These are phyloP conservation scores for Bibio marci DNA, from an alignment of 2,888 invertebrate species.

Conservation along the genomic window DNA sequence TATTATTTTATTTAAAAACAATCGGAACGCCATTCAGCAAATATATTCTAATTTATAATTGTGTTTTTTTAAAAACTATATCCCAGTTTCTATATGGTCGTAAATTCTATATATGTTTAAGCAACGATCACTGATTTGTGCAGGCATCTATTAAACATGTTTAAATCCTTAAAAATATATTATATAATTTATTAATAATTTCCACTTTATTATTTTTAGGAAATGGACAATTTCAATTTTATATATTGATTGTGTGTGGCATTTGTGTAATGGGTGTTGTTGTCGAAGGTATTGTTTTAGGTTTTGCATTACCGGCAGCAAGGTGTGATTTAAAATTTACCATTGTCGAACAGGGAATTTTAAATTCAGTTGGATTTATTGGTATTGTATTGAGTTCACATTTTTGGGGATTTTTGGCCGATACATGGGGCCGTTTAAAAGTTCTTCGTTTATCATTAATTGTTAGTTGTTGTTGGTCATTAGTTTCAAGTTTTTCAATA, in stretches of 20 bases:
- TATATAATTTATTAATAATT: too few species aligned
- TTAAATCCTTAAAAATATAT: too few species aligned
- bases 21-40: too few species aligned
- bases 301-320: constrained; percentile 46
- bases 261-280: constrained; percentile 47
- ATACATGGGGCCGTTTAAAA: constrained; percentile 49
- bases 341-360: constrained; percentile 40
- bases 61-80: too few species aligned
- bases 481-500: constrained; percentile 41
- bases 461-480: constrained; percentile 34
- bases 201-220: constrained; percentile 26
- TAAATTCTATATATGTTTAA: too few species aligned
- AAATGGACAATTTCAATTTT: constrained; percentile 43
- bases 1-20: too few species aligned
- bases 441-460: constrained; percentile 35
- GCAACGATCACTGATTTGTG: too few species aligned
- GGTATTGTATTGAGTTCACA: constrained; percentile 58
- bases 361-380: constrained; percentile 46
- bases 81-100: too few species aligned
- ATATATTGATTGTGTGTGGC: constrained; percentile 41
- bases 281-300: constrained; percentile 46
- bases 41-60: too few species aligned
- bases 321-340: constrained; percentile 48
- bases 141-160: too few species aligned
- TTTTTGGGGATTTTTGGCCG: constrained; percentile 65